Conservation (phyloP, 2,888 invertebrate genomes). For the Ophion slaviceki region DNA sequence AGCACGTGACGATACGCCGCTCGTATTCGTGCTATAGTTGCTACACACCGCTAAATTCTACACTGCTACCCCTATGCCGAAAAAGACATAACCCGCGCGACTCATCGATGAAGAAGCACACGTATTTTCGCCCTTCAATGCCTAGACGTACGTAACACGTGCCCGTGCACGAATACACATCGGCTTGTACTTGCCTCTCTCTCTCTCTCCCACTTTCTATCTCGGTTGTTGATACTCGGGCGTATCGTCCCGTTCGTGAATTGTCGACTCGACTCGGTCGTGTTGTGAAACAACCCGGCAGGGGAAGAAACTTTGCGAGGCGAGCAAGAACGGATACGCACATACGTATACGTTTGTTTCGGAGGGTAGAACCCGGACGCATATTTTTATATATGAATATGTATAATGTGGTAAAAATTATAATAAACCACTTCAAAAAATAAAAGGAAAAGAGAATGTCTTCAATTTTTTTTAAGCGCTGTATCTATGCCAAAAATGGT, state of each 20-base stretch:
- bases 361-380: too few species aligned
- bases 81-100: neutral
- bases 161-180: neutral
- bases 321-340: slow-evolving; percentile 35
- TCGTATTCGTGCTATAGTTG: slow-evolving; percentile 16
- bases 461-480: too few species aligned
- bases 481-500: too few species aligned
- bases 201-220: too few species aligned
- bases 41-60: neutral
- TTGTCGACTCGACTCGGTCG: slow-evolving; percentile 7
- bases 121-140: neutral
- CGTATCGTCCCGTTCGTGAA: neutral
- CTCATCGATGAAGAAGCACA: neutral
- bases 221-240: neutral
- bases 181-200: neutral
- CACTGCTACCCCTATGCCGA: neutral
- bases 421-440: too few species aligned
- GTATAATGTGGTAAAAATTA: too few species aligned
- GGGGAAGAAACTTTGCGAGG: slow-evolving; percentile 24
- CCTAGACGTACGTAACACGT: neutral
- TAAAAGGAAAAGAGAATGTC: too few species aligned
- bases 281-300: slow-evolving; percentile 12
- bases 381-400: too few species aligned
- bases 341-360: too few species aligned
- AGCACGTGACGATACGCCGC: slow-evolving; percentile 63